Evolutionary conservation across 1,140 invertebrate genomes (phyloP).

Genomic region (Homarus americanus): DNA sequence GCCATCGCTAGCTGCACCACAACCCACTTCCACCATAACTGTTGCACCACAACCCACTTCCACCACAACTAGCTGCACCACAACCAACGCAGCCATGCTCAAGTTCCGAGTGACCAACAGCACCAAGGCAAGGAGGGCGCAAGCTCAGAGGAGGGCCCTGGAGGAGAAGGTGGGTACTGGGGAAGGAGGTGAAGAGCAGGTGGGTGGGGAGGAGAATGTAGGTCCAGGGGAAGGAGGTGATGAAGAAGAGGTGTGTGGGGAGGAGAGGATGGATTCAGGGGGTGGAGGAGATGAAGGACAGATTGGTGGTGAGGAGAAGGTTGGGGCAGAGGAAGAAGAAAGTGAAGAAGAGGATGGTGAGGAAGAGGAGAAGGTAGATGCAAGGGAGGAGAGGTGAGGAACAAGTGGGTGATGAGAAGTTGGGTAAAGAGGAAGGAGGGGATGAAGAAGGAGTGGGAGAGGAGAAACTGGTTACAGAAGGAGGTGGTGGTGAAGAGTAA

Average conservation of each 20-base stretch:
- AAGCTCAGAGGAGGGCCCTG: conserved; percentile 68
- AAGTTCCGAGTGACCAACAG: conserved; percentile 74
- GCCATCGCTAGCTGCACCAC: background rate
- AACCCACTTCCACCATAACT: background rate
- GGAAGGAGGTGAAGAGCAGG: background rate
- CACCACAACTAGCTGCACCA: background rate
- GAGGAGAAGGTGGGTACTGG: conserved; percentile 68
- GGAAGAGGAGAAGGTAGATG: background rate
- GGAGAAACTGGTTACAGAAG: background rate
- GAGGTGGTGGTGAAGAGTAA: background rate
- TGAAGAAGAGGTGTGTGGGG: background rate
- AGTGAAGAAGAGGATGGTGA: background rate
- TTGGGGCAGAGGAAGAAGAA: background rate
- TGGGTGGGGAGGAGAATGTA: background rate
- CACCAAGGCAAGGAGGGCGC: conserved; percentile 69
- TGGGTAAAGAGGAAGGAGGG: background rate
- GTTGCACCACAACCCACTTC: background rate
- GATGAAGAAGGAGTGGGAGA: background rate
- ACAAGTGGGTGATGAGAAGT: background rate
- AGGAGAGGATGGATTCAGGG: background rate
- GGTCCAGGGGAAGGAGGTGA: background rate
- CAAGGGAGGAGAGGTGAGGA: background rate
- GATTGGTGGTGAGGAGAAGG: too few species aligned
- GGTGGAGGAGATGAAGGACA: background rate
- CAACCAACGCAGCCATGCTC: conserved; percentile 52